phyloP scores from a whole-genome alignment of 1,140 invertebrate genomes.

The Papilio aristodemus region DNA sequence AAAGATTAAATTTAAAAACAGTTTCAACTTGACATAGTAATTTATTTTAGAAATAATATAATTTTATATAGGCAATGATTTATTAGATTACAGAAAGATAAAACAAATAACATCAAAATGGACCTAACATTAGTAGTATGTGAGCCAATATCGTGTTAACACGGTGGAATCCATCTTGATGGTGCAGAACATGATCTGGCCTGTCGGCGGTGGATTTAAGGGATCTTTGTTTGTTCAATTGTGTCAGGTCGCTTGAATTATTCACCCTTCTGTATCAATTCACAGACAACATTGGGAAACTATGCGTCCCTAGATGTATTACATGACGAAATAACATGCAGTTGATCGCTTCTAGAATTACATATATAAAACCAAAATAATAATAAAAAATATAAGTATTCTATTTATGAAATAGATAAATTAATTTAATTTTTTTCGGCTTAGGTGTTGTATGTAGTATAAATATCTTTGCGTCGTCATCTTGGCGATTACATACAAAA shows the following conservation, averaged over 20 bases:
- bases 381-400: too few relatives aligned
- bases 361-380: too few relatives aligned
- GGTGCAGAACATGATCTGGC: constrained; percentile 51
- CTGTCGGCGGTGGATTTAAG: constrained; percentile 62
- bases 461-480: background rate
- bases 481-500: background rate
- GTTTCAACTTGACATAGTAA: too few relatives aligned
- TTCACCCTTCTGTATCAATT: constrained; percentile 52
- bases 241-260: constrained; percentile 52
- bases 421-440: too few relatives aligned
- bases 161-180: constrained; percentile 23
- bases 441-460: too few relatives aligned
- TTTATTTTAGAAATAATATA: too few relatives aligned
- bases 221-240: constrained; percentile 49
- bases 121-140: background rate
- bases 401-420: too few relatives aligned
- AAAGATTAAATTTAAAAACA: too few relatives aligned
- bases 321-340: background rate
- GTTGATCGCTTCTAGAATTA: background rate
- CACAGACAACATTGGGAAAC: background rate
- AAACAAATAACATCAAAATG: background rate
- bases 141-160: constrained; percentile 1
- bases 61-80: too few relatives aligned
- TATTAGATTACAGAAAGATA: too few relatives aligned
- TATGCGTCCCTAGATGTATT: background rate